Conservation (phyloP, 2,888 invertebrate species). For the Amiota minor region DNA sequence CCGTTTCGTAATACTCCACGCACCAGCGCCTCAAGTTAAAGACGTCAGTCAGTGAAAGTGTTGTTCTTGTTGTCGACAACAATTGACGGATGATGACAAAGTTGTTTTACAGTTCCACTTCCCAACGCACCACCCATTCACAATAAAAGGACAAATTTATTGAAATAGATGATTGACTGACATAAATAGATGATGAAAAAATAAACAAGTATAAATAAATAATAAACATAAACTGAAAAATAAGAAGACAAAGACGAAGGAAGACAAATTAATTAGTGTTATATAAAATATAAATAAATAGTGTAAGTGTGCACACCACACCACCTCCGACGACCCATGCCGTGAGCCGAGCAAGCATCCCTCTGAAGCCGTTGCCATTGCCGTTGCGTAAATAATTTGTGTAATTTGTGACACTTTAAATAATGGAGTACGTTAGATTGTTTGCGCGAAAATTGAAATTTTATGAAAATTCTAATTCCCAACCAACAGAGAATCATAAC, state of each 20-base stretch:
- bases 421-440: neutral
- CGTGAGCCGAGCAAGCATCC: too few species aligned
- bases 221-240: neutral
- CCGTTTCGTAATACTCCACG: slow-evolving; percentile 63
- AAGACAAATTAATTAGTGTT: neutral
- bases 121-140: neutral
- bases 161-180: neutral
- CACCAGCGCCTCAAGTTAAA: slow-evolving; percentile 38
- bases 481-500: too few species aligned
- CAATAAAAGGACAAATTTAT: neutral
- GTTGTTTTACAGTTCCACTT: slow-evolving; percentile 3
- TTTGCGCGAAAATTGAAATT: neutral
- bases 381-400: too few species aligned
- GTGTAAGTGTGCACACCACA: neutral
- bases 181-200: neutral
- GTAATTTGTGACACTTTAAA: neutral
- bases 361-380: too few species aligned
- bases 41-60: slow-evolving; percentile 24
- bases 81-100: slow-evolving; percentile 21
- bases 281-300: neutral
- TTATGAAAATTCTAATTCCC: too few species aligned
- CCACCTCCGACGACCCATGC: too few species aligned
- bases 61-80: slow-evolving; percentile 19
- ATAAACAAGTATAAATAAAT: neutral
- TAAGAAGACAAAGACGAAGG: neutral